Conservation (phyloP, 2,888 invertebrate species). For the Trachelus stipa region DNA sequence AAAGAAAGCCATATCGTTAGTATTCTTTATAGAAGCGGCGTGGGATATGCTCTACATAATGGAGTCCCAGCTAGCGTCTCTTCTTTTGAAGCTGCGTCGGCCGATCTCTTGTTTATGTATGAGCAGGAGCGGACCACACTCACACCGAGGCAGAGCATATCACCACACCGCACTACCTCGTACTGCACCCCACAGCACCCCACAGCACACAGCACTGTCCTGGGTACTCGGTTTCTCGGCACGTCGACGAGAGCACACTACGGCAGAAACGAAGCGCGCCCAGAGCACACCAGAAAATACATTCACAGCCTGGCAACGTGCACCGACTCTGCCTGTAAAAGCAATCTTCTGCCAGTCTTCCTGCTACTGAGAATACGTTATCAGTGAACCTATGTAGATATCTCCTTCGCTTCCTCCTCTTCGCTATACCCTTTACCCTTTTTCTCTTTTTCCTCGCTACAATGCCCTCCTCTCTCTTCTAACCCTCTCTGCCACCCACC, state of each 20-base stretch:
- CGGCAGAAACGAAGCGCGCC: conserved; percentile 15
- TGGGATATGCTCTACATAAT: conserved; percentile 67
- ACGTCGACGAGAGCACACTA: conserved; percentile 27
- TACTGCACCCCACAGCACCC: conserved; percentile 12
- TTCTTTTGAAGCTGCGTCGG: conserved; percentile 64
- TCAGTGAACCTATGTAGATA: conserved; percentile 39
- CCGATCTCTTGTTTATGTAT: conserved; percentile 67
- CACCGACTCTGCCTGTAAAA: conserved; percentile 48
- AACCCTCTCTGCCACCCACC: neutral
- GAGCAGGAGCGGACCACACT: conserved; percentile 61
- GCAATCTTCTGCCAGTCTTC: conserved; percentile 58
- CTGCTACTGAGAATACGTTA: conserved; percentile 57
- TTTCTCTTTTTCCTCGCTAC: conserved; percentile 15
- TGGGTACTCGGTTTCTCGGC: conserved; percentile 39
- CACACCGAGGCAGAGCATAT: conserved; percentile 31
- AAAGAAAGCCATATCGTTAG: conserved; percentile 56
- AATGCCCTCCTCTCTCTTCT: neutral
- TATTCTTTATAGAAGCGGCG: conserved; percentile 64
- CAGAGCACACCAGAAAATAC: conserved; percentile 34
- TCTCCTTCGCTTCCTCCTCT: conserved; percentile 6
- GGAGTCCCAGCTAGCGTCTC: conserved; percentile 62
- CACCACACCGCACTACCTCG: conserved; percentile 13
- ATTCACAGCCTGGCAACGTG: conserved; percentile 46
- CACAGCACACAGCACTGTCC: conserved; percentile 30
- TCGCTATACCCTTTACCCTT: conserved; percentile 3